Evolutionary conservation across 2,888 invertebrate genomes (phyloP), one percentile per base, ranked within the genome.

Genomic region (Herminia tarsipennalis): DNA sequence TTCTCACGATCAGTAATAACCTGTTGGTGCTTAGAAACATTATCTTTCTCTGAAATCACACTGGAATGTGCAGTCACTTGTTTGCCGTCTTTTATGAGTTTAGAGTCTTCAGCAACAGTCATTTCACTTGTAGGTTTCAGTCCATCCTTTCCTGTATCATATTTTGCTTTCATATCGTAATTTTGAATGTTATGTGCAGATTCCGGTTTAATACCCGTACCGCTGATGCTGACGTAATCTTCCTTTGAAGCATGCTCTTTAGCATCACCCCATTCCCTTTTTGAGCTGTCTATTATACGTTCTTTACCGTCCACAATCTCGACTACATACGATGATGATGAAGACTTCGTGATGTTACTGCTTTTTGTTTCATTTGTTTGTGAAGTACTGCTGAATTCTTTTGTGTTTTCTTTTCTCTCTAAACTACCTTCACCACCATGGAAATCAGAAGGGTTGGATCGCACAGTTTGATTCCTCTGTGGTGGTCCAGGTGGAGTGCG

Each of bases 271-370:
- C 93, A 91, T 76, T 94, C 93, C 61, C 93, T 92, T 34, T 92
- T 92, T 38, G 93, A 92, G 60, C 90, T 90, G 51, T 94, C 94
- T 28, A 94, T 81, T 27, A 94, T 89, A 24, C 93, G 83, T 79
- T 94, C 94, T 73, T 94, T 94, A 1, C 94, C 94, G 66, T 94
- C 93, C 13, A 94, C 92, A 55, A 93, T 92, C 82, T 95, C 94
- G 32, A 94, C 92, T 18, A 93, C 93, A 66, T 94, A 94, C 9
- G 94, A 94, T 10, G 93, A 93, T 1, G 94, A 93, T 22, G 94
- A 92, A 20, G 93, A 93, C 73, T 94, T 94, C 34, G 91, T 87
- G 2, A 91, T 82, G 44, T 91, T 92, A 48, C 93, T 92, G 58
- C 88, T 92, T 70, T 91, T 91, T 63, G 92, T 83, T 64, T 94